Base-by-base conservation (phyloP, 2,888 invertebrate genomes). In the Aphidoletes aphidimyza region DNA sequence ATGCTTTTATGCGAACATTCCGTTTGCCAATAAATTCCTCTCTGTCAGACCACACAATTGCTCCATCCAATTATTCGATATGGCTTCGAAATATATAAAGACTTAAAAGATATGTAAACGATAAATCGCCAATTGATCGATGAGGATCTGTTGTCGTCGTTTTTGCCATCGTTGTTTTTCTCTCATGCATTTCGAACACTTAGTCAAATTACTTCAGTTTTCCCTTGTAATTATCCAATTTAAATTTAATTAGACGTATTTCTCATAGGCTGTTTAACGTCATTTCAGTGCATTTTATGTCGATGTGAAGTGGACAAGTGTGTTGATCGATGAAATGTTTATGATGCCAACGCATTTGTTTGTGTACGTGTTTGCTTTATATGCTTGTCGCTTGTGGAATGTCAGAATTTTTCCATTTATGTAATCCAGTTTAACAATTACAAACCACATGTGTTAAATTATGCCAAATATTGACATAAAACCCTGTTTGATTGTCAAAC, bases 401-500 rank as follows among this genome's bases (percentile, higher is more conserved):
- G 30, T 30, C 34, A 69, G 3, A 30, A 3, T 69, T 30, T 69
- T 69, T 69, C 34, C 69, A 69, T 11, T 30, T 69, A 69, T 69
- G 11, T 30, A 30, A 69, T 69, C 30, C 69, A 69, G 30, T 69
- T 42, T 14, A 69, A n/a, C 22, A 54, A 69, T 42, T 9, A 69
- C 69, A 69, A 30, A 69, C 69, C 69, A 14, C 69, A 69, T 69
- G 69, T 69, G 69, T 69, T 69, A 34, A 69, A 69, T 69, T 69
- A 69, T 69, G 69, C 69, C 14, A 69, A 69, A 69, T 69, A 69
- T 69, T 69, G 69, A 69, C 69, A 69, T 26, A 69, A 30, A 69
- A 69, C 30, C 26, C 30, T 26, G 34, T 69, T n/a, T 30, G 69
- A 30, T 69, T 34, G 69, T 69, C 14, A 69, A 69, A 69, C 34